phyloP scores from a whole-genome alignment of 2,797 vertebrate genomes.

The Schizopygopsis malacanthus region DNA sequence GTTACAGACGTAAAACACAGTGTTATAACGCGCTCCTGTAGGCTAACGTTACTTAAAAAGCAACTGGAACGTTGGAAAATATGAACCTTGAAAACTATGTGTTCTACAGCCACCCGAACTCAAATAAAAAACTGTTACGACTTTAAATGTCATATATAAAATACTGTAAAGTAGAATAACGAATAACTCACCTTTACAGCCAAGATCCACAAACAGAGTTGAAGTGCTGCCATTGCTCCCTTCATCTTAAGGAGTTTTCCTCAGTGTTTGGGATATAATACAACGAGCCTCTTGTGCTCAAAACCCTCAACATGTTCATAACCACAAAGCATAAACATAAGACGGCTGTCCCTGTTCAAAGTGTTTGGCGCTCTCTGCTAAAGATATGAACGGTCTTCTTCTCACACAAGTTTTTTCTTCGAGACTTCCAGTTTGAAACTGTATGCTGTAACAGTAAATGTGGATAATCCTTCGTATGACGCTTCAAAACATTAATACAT shows the following conservation, averaged over 20 bases:
- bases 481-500: not conserved
- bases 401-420: not conserved
- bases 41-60: not conserved
- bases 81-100: not conserved
- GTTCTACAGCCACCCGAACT: not conserved
- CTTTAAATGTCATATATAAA: not conserved
- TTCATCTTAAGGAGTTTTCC: slow-evolving; percentile 39
- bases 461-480: slow-evolving; percentile 11
- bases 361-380: not conserved
- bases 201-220: slow-evolving; percentile 69
- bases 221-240: slow-evolving; percentile 66
- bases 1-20: not conserved
- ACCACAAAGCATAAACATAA: not conserved
- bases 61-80: slow-evolving; percentile 3
- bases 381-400: not conserved
- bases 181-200: slow-evolving; percentile 72
- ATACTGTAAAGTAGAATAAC: not conserved
- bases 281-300: slow-evolving; percentile 22
- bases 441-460: not conserved
- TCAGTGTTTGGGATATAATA: not conserved
- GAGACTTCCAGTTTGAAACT: not conserved
- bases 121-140: not conserved
- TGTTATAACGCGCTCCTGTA: not conserved
- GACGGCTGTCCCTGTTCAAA: not conserved
- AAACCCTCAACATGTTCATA: slow-evolving; percentile 20